Evolutionary conservation across 2,797 vertebrate genomes (phyloP).

Genomic region (Chiloscyllium punctatum): DNA sequence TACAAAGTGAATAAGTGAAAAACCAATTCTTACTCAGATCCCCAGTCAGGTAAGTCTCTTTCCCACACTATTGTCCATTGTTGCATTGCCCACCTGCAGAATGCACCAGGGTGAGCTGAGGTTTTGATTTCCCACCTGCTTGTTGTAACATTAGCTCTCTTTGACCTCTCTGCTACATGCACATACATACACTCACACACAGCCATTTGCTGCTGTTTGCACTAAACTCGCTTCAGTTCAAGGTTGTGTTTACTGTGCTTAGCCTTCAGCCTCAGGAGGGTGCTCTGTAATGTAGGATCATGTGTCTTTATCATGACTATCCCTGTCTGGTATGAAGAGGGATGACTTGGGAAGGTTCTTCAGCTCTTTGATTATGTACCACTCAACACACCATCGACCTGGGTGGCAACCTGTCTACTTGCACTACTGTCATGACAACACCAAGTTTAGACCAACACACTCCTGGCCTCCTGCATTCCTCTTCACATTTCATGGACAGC

Average conservation of each 20-base stretch:
- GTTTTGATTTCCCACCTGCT: not conserved
- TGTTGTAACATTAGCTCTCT: not conserved
- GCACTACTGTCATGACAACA: constrained; percentile 41
- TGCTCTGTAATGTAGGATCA: constrained; percentile 54
- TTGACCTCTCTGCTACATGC: not conserved
- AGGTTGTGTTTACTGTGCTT: constrained; percentile 54
- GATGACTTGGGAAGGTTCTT: constrained; percentile 43
- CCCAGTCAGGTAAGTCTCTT: not conserved
- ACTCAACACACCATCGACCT: constrained; percentile 64
- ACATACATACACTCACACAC: constrained; percentile 4
- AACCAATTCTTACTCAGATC: not conserved
- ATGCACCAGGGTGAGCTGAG: not conserved
- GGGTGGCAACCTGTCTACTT: constrained; percentile 59
- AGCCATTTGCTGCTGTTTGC: constrained; percentile 45
- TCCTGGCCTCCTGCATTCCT: constrained; percentile 48
- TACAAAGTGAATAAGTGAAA: not conserved
- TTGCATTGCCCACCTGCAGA: not conserved
- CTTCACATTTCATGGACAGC: constrained; percentile 52
- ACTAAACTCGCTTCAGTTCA: constrained; percentile 49
- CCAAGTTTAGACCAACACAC: not conserved
- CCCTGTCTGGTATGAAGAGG: constrained; percentile 41
- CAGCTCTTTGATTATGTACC: constrained; percentile 48
- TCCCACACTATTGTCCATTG: constrained; percentile 39
- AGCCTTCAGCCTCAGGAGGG: constrained; percentile 51
- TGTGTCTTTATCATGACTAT: constrained; percentile 53